Conservation (phyloP, 2,113 vertebrate species). For the Platycercus adscitus region DNA sequence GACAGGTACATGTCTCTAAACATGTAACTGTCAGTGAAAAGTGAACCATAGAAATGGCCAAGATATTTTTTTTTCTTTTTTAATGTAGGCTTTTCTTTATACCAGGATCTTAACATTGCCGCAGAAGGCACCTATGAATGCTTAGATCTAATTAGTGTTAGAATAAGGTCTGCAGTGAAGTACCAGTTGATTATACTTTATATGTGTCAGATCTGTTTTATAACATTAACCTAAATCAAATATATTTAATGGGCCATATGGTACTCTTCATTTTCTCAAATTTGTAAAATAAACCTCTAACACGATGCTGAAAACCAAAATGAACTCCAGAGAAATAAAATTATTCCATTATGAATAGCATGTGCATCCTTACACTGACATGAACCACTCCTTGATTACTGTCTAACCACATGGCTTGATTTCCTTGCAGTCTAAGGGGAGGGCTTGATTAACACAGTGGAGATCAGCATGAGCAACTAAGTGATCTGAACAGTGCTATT, state of each 20-base stretch:
- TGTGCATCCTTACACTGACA: not conserved
- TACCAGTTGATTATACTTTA: not conserved
- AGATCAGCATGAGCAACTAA: not conserved
- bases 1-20: not conserved
- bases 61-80: not conserved
- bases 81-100: not conserved
- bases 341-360: fast-evolving
- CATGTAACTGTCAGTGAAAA: not conserved
- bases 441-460: not conserved
- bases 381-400: not conserved
- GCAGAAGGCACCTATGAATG: not conserved
- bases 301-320: not conserved
- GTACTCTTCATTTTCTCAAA: not conserved
- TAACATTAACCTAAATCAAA: not conserved
- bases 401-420: not conserved
- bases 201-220: not conserved
- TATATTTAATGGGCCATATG: not conserved
- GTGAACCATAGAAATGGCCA: not conserved
- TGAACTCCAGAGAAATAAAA: constrained; percentile 1
- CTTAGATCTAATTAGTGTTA: not conserved
- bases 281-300: not conserved
- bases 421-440: not conserved
- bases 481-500: not conserved
- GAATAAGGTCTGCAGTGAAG: not conserved
- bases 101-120: not conserved